Evolutionary conservation across 2,888 invertebrate genomes (phyloP).

Genomic region (Strigamia transsilvanica): DNA sequence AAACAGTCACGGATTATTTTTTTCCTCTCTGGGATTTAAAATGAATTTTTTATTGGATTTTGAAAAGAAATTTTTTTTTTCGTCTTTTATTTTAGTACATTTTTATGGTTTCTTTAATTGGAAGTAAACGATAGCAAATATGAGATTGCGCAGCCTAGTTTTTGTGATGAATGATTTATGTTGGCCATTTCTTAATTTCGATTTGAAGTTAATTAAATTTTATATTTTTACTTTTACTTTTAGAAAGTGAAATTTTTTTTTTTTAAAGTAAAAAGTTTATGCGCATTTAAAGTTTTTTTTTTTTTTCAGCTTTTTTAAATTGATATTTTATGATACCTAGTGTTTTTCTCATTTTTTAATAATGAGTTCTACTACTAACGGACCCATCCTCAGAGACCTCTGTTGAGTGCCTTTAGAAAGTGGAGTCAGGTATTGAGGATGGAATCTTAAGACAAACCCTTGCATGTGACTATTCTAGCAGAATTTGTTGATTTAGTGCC

Average conservation of each 20-base stretch:
- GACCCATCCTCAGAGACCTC: slow-evolving; percentile 7
- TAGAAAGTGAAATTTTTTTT: neutral
- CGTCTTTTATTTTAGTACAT: neutral
- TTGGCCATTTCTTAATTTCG: slow-evolving; percentile 4
- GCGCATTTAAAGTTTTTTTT: neutral
- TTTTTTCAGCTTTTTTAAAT: neutral
- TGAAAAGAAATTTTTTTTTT: slow-evolving; percentile 27
- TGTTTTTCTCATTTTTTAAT: slow-evolving; percentile 11
- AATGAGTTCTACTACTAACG: slow-evolving; percentile 3
- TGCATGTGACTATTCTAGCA: neutral
- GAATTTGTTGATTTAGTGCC: slow-evolving; percentile 25
- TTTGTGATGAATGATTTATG: neutral
- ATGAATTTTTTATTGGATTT: slow-evolving; percentile 22
- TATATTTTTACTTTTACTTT: neutral
- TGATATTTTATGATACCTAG: neutral
- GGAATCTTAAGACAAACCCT: slow-evolving; percentile 6
- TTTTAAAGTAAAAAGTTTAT: slow-evolving; percentile 12
- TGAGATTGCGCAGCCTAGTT: neutral
- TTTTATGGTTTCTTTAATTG: slow-evolving; percentile 12
- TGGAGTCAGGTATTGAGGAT: slow-evolving; percentile 4
- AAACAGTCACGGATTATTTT: neutral
- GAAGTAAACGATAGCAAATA: slow-evolving; percentile 11
- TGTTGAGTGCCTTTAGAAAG: slow-evolving; percentile 33
- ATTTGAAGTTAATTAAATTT: slow-evolving; percentile 23
- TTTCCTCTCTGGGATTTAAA: neutral